Evolutionary conservation across 1,140 invertebrate genomes (phyloP), one percentile per base, ranked within the genome.

Genomic region (Drosophila grimshawi): DNA sequence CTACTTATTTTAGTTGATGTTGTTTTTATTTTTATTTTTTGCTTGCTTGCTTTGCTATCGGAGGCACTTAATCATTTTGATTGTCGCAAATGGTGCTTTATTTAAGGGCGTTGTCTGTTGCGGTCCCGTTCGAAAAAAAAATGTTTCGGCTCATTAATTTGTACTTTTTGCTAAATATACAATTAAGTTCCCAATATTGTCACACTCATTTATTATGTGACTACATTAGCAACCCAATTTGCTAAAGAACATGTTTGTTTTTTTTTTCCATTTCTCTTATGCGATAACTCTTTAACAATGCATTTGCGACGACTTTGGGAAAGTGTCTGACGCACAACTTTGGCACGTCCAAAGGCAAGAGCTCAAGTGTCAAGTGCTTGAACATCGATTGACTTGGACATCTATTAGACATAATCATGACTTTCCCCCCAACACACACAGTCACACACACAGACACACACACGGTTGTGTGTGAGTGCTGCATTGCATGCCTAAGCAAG

Each of bases 351-450:
- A 63, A 72, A 35, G 55, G 49, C 57, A 78, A 66, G 66, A 64
- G 68, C 67, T 77, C 60, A 78, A 67, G 79, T 90, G 88, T 91
- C 88, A 91, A 79, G 78, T 78, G 79, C 61, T 80, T 73, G 78
- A 81, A 90, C 88, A 88, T 85, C 82, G 83, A 91, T 91, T 90
- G 88, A 91, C 82, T 91, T 85, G 78, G 88, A 91, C 88, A 91
- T 90, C 88, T 91, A 91, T 91, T 91, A 88, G 88, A 91, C 88
- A 88, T 91, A 91, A 91, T 91, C 88, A 86, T 89, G 86, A 73
- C 75, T 72, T 78, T 65, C 49, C 45, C 61, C 71, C 56, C 74
- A 65, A 78, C 69, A 75, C 52, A 33, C 65, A 37, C 51, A 6
- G 33, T 27, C 45, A 51, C 65, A 41, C 55, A 48, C 35, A 7